Evolutionary conservation across 1,140 invertebrate genomes (phyloP).

Genomic region (Daktulosphaira vitifoliae): DNA sequence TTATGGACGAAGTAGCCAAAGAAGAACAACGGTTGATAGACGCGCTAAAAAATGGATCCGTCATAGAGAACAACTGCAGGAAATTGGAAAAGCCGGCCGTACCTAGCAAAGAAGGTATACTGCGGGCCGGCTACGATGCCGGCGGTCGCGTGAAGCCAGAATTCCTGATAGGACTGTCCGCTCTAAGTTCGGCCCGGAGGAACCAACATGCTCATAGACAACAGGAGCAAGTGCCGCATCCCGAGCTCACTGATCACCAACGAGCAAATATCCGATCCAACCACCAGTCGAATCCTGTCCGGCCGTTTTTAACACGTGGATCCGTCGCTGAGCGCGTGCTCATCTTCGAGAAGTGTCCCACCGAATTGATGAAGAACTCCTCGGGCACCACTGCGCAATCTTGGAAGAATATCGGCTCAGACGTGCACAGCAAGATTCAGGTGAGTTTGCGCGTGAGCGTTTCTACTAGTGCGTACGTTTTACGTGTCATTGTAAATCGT

Average conservation of each 20-base stretch:
- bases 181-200: conserved; percentile 31
- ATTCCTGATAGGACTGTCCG: conserved; percentile 33
- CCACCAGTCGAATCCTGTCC: conserved; percentile 53
- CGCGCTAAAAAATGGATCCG: conserved; percentile 63
- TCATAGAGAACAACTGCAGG: conserved; percentile 47
- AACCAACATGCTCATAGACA: conserved; percentile 32
- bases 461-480: too few species aligned
- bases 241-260: conserved; percentile 56
- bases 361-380: conserved; percentile 62
- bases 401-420: conserved; percentile 51
- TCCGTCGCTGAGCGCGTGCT: conserved; percentile 84
- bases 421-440: conserved; percentile 62
- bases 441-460: too few species aligned
- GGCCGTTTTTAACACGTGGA: conserved; percentile 76
- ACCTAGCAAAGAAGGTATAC: conserved; percentile 39
- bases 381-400: conserved; percentile 46
- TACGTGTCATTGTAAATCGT: too few species aligned
- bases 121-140: conserved; percentile 31
- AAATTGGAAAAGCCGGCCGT: conserved; percentile 24
- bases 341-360: conserved; percentile 84
- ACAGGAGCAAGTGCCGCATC: conserved; percentile 50
- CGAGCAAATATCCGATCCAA: conserved; percentile 47
- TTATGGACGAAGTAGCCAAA: conserved; percentile 49
- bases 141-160: conserved; percentile 43
- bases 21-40: conserved; percentile 71